Evolutionary conservation across 2,888 invertebrate genomes (phyloP).

Genomic region (Ommatoiulus sabulosus): DNA sequence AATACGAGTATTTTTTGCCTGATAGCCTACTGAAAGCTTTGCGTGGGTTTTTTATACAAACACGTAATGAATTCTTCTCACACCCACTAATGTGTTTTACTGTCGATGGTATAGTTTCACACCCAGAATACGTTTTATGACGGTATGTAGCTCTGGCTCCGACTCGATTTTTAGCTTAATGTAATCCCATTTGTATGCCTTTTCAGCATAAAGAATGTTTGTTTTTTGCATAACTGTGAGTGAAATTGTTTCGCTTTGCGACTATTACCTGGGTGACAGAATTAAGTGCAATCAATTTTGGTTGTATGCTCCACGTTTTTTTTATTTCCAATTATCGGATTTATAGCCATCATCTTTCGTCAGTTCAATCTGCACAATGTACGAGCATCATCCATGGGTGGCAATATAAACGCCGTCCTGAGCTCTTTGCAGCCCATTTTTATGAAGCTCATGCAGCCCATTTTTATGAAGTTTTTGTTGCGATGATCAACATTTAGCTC

Average conservation of each 20-base stretch:
- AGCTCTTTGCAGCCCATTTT: not conserved
- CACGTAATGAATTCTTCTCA: not conserved
- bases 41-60: not conserved
- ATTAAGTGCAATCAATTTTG: too few species aligned
- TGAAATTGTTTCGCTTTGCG: too few species aligned
- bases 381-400: not conserved
- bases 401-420: not conserved
- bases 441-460: too few species aligned
- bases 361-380: not conserved
- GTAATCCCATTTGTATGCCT: too few species aligned
- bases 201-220: too few species aligned
- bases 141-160: too few species aligned
- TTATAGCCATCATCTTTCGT: slow-evolving; percentile 17
- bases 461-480: too few species aligned
- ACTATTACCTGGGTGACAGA: too few species aligned
- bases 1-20: not conserved
- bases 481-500: not conserved
- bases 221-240: too few species aligned
- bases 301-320: not conserved
- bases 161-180: too few species aligned
- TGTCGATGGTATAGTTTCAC: not conserved
- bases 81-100: not conserved
- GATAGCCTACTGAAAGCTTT: not conserved
- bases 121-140: too few species aligned
- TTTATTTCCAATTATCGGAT: not conserved